Conservation (phyloP, 2,888 invertebrate genomes). For the Himalopsyche japonica region DNA sequence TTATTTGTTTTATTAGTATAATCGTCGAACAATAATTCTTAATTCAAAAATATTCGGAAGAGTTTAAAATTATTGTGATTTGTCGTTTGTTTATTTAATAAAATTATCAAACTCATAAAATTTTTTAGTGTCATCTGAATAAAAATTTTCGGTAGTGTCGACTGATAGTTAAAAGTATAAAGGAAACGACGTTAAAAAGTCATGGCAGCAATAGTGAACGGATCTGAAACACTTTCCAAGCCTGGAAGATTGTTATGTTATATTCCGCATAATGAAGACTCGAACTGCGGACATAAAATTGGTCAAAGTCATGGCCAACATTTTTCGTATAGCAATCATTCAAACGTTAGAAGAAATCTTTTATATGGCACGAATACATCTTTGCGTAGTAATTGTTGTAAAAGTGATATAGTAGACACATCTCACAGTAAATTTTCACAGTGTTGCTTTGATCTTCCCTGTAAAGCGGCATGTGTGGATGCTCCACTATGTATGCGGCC, state of each 20-base stretch:
- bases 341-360: not conserved
- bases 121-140: no score
- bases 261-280: not conserved
- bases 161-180: no score
- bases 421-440: not conserved
- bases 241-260: not conserved
- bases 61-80: not conserved
- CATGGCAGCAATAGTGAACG: not conserved
- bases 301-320: not conserved
- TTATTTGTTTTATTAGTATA: not conserved
- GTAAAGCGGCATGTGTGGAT: constrained; percentile 57
- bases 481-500: constrained; percentile 55
- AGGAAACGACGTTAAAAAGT: not conserved
- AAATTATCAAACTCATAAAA: no score
- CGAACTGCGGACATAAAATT: not conserved
- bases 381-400: not conserved
- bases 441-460: constrained; percentile 57
- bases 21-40: not conserved
- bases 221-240: not conserved
- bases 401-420: not conserved
- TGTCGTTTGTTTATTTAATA: not conserved
- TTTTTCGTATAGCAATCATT: not conserved
- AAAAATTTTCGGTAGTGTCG: no score
- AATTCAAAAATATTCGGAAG: not conserved
- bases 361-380: not conserved